Conservation (phyloP, 2,888 invertebrate species). For the Marasmarcha lunaedactyla region DNA sequence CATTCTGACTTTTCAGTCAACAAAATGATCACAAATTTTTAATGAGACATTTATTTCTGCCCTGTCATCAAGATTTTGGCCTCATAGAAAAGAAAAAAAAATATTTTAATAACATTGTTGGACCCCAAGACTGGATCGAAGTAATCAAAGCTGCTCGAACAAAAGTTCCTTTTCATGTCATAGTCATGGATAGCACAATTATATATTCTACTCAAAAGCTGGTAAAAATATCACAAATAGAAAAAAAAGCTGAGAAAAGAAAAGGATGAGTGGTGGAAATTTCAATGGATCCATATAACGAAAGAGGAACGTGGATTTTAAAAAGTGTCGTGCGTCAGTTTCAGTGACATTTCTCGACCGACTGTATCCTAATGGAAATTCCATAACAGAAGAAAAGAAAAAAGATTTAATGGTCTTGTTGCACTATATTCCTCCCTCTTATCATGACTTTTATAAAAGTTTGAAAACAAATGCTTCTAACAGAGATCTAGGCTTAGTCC, state of each 20-base stretch:
- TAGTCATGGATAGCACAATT: constrained; percentile 7
- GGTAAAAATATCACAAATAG: constrained; percentile 16
- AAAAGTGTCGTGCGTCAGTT: too few relatives aligned
- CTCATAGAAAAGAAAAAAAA: constrained; percentile 7
- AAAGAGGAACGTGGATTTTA: too few relatives aligned
- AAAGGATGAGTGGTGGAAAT: constrained; percentile 14
- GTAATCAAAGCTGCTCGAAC: constrained; percentile 8
- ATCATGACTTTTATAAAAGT: too few relatives aligned
- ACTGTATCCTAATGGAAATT: too few relatives aligned
- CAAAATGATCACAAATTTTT: constrained; percentile 13
- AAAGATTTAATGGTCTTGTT: too few relatives aligned
- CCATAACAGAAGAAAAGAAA: too few relatives aligned
- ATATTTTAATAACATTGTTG: constrained; percentile 2
- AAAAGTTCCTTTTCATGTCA: constrained; percentile 6
- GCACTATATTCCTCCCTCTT: too few relatives aligned
- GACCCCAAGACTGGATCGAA: constrained; percentile 6
- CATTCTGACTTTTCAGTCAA: constrained; percentile 8
- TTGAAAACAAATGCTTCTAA: too few relatives aligned
- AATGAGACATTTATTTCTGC: constrained; percentile 10
- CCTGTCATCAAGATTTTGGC: constrained; percentile 12
- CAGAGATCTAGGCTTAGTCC: too few relatives aligned
- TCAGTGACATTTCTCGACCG: too few relatives aligned
- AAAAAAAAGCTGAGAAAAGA: constrained; percentile 14
- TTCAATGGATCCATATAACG: constrained; percentile 15
- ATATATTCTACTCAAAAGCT: constrained; percentile 15